A percentile compares a stretch with the other conserved stretches of the same genome.
phyloP scores from a whole-genome alignment of 2,113 vertebrate genomes.

The Perccottus glenii region DNA sequence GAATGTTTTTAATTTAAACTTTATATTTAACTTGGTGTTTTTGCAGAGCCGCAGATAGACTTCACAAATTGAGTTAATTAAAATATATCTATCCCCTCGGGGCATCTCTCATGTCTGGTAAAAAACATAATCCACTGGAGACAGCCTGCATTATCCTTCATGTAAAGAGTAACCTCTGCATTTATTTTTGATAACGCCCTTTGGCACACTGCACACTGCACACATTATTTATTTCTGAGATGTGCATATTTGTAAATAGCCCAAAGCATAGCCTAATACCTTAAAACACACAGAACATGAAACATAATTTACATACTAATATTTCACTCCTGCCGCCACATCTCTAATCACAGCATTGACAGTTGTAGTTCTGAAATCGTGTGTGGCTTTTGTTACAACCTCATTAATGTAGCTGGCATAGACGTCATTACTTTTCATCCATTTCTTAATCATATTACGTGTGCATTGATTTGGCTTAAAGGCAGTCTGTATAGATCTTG shows the following conservation, averaged over 20 bases:
- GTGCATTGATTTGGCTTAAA: slow-evolving; percentile 16
- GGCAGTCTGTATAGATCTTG: slow-evolving; percentile 23
- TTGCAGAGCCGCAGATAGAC: slow-evolving; percentile 13
- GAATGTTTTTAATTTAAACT: slow-evolving; percentile 50
- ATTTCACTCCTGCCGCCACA: slow-evolving; percentile 8
- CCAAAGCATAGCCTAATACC: slow-evolving; percentile 7
- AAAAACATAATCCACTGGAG: slow-evolving; percentile 2
- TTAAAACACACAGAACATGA: background rate
- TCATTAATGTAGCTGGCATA: slow-evolving; percentile 9
- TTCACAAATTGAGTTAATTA: slow-evolving; percentile 47
- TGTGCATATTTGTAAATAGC: slow-evolving; percentile 18
- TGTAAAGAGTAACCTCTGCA: slow-evolving; percentile 21
- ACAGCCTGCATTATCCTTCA: slow-evolving; percentile 21
- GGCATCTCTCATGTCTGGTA: slow-evolving; percentile 14
- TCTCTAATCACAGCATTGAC: background rate
- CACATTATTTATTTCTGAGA: slow-evolving; percentile 32
- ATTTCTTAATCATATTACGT: slow-evolving; percentile 18
- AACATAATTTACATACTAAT: slow-evolving; percentile 10
- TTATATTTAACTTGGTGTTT: slow-evolving; percentile 11
- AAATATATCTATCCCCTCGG: slow-evolving; percentile 50
- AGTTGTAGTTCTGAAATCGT: slow-evolving; percentile 4
- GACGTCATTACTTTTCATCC: slow-evolving; percentile 11
- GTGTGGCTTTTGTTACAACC: background rate
- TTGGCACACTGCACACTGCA: slow-evolving; percentile 26
- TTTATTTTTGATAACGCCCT: slow-evolving; percentile 40